These are phyloP conservation scores for Cylindroiulus punctatus DNA, from an alignment of 2,888 invertebrate genomes.

Conservation along the genomic window DNA sequence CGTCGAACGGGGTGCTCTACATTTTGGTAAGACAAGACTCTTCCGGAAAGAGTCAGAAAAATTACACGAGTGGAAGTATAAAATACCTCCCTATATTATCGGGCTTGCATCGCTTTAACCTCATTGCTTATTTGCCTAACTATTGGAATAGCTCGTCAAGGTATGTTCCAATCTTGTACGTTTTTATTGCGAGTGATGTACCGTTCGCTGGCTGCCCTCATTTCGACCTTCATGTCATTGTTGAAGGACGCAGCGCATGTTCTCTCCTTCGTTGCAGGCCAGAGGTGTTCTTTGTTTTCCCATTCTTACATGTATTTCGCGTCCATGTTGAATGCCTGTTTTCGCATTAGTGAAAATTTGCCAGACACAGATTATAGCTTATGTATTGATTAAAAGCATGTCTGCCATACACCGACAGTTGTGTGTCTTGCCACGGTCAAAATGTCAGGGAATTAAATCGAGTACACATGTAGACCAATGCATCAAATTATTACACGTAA, in stretches of 20 bases:
- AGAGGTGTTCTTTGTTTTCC: neutral
- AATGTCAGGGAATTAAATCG: no score
- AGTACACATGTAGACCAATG: no score
- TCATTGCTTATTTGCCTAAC: constrained; percentile 40
- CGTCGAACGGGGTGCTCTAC: constrained; percentile 17
- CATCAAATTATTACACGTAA: no score
- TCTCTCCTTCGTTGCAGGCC: neutral
- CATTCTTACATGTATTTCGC: neutral
- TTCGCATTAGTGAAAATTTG: neutral
- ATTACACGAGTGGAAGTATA: neutral
- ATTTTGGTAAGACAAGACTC: constrained; percentile 26
- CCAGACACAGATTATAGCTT: no score
- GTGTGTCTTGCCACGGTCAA: no score
- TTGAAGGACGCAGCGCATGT: neutral
- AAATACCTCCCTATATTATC: constrained; percentile 7
- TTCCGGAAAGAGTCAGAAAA: neutral
- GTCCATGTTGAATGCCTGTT: neutral
- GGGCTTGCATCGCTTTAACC: constrained; percentile 47
- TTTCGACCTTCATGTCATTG: constrained; percentile 36
- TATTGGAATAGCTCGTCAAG: constrained; percentile 47
- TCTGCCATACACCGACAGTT: no score
- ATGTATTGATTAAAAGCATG: no score
- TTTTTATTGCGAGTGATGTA: constrained; percentile 22
- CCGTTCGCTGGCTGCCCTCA: neutral
- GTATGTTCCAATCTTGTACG: neutral